Percentiles rank a stretch among this genome's conserved stretches.
These are phyloP conservation scores for Drosophila melanica DNA, from an alignment of 1,140 invertebrate species.

Conservation along the genomic window DNA sequence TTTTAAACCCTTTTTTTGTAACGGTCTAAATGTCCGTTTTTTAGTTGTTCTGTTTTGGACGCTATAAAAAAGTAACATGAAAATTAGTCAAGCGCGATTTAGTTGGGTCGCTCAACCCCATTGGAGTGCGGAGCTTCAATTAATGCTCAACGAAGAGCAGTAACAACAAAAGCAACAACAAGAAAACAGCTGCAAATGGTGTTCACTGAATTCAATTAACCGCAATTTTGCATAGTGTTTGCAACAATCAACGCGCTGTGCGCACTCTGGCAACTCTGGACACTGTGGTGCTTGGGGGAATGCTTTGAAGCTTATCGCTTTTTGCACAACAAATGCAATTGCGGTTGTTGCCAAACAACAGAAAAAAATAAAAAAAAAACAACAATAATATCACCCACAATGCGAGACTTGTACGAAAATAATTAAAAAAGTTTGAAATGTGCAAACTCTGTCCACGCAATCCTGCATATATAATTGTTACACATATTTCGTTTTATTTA, in stretches of 20 bases:
- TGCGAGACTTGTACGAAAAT: constrained; percentile 46
- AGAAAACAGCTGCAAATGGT: constrained; percentile 44
- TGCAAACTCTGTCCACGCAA: constrained; percentile 8
- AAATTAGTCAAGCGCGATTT: constrained; percentile 78
- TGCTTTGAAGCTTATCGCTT: constrained; percentile 47
- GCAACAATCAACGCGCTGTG: constrained; percentile 14
- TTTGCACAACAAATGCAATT: constrained; percentile 67
- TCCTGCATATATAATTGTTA: constrained; percentile 45
- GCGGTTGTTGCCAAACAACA: constrained; percentile 52
- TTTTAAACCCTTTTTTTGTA: too few species aligned
- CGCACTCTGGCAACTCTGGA: constrained; percentile 18
- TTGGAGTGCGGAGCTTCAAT: constrained; percentile 76
- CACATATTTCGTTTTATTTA: constrained; percentile 20
- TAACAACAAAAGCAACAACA: constrained; percentile 35
- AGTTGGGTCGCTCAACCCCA: constrained; percentile 56
- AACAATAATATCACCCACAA: constrained; percentile 12
- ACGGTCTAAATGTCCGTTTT: not conserved
- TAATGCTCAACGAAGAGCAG: constrained; percentile 68
- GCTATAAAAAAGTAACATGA: constrained; percentile 35
- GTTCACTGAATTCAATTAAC: constrained; percentile 80
- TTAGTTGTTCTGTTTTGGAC: not conserved
- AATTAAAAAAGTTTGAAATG: constrained; percentile 61
- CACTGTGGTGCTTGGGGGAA: not conserved
- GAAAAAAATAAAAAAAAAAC: constrained; percentile 5
- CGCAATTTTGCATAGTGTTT: constrained; percentile 68